Evolutionary conservation across 2,888 invertebrate species (phyloP).

Genomic region (Caenorhabditis japonica): DNA sequence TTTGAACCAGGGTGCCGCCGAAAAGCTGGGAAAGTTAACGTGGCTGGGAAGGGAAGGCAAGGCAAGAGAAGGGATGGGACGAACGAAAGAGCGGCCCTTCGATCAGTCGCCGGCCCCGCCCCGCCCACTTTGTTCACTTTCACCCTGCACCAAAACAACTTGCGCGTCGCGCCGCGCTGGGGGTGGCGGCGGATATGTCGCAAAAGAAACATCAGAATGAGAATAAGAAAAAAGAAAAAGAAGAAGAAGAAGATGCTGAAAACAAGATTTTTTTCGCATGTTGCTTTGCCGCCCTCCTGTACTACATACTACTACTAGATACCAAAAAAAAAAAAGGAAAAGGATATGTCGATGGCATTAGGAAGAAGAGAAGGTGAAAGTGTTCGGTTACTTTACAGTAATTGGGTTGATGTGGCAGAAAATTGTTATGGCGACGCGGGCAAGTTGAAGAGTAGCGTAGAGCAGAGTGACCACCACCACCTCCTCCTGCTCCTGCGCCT

Average conservation of each 20-base stretch:
- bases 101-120: constrained; percentile 6
- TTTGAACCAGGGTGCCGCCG: constrained; percentile 1
- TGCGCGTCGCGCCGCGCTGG: too few relatives aligned
- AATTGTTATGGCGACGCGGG: too few relatives aligned
- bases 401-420: constrained; percentile 49
- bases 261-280: constrained; percentile 50
- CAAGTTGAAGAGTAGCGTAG: neutral
- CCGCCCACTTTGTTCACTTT: constrained; percentile 33
- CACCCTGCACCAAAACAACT: constrained; percentile 46
- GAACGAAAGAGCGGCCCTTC: neutral
- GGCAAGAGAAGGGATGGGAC: too few relatives aligned
- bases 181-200: constrained; percentile 14
- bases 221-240: constrained; percentile 13
- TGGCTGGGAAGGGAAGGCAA: too few relatives aligned
- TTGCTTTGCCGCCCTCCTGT: constrained; percentile 25
- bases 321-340: constrained; percentile 18
- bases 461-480: neutral
- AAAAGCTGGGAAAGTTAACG: constrained; percentile 41
- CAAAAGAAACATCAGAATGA: constrained; percentile 50
- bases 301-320: too few relatives aligned
- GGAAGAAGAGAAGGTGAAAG: constrained; percentile 3
- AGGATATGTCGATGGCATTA: constrained; percentile 7
- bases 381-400: constrained; percentile 47
- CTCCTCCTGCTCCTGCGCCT: too few relatives aligned
- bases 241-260: constrained; percentile 5